Percentiles rank a stretch among this genome's conserved stretches.
phyloP scores from a whole-genome alignment of 2,113 vertebrate species.

The Sphaerodactylus townsendi region DNA sequence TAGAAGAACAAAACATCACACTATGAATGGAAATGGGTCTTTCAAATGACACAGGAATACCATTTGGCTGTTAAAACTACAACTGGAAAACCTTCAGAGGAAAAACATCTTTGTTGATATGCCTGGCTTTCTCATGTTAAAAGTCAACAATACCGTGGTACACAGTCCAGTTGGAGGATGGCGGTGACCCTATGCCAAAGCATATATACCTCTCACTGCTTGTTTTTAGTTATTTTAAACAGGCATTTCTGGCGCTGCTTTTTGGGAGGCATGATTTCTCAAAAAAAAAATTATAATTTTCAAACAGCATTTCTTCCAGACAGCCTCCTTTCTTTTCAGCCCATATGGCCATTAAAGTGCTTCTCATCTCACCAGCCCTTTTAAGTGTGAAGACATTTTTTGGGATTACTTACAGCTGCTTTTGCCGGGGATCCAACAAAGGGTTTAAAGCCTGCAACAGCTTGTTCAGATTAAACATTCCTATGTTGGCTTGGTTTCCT shows the following conservation, averaged over 20 bases:
- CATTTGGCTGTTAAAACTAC: background rate
- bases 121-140: background rate
- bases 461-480: conserved; percentile 83
- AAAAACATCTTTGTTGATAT: background rate
- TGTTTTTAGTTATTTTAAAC: background rate
- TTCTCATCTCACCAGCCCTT: conserved; percentile 43
- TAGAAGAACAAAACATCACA: background rate
- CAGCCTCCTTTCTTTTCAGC: conserved; percentile 17
- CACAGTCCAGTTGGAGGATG: background rate
- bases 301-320: conserved; percentile 22
- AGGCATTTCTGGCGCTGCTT: background rate
- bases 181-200: background rate
- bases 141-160: background rate
- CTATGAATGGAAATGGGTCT: background rate
- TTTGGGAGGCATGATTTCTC: background rate
- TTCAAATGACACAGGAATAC: background rate
- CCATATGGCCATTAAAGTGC: conserved; percentile 22
- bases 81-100: background rate
- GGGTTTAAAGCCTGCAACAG: conserved; percentile 76
- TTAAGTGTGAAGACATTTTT: conserved; percentile 50
- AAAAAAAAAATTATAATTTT: background rate
- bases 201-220: background rate
- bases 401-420: conserved; percentile 76
- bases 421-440: conserved; percentile 75
- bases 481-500: conserved; percentile 78